Evolutionary conservation across 2,113 vertebrate species (phyloP).

Genomic region (Eudyptes chrysolophus): DNA sequence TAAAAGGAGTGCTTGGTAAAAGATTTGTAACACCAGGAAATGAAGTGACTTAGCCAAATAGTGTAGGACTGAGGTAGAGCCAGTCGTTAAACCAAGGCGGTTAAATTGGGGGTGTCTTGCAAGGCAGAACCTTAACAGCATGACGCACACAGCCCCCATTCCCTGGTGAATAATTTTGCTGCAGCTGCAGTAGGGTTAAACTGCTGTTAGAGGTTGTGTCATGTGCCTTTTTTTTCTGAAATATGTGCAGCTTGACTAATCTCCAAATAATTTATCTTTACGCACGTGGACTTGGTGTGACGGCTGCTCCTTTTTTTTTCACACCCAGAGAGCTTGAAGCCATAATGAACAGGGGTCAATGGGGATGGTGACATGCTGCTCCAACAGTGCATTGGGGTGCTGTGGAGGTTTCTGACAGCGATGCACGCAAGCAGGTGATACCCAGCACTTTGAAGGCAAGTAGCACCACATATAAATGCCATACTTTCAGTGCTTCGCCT

Average conservation of each 20-base stretch:
- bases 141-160: rapidly evolving
- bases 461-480: rapidly evolving
- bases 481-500: neutral
- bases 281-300: neutral
- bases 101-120: neutral
- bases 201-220: neutral
- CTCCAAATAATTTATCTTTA: neutral
- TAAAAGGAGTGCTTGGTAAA: neutral
- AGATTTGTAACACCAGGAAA: neutral
- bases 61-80: neutral
- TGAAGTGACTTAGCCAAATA: neutral
- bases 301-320: neutral
- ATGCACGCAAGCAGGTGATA: neutral
- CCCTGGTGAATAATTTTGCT: neutral
- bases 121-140: neutral
- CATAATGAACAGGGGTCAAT: rapidly evolving
- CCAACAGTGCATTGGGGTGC: neutral
- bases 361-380: neutral
- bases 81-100: neutral
- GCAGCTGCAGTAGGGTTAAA: neutral
- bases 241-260: neutral
- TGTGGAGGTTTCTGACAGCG: rapidly evolving
- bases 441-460: neutral
- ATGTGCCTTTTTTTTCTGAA: neutral
- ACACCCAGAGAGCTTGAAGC: neutral